Evolutionary conservation across 1,140 invertebrate genomes (phyloP), one percentile per base, ranked within the genome.

Genomic region (Drosophila carrolli): DNA sequence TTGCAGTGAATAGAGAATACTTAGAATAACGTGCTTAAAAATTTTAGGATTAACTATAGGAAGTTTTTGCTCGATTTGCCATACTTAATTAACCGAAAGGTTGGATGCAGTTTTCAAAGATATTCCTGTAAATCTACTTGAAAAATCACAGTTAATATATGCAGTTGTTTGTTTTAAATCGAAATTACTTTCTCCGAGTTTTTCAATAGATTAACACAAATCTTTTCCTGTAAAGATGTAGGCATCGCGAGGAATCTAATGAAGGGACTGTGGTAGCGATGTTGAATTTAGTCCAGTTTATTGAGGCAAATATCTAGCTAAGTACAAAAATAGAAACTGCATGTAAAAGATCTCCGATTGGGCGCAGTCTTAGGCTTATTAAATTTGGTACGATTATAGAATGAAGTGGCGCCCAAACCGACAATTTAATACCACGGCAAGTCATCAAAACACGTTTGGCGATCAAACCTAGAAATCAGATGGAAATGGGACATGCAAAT

Each of bases 231-330:
- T 32, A 54, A 86, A 86, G 29, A 89, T 54, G 37, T 19, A 2
- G 77, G 60, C 74, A 90, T 81, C 23, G 86, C 71, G 32, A 82
- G 76, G 38, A 83, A 73, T 40, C 38, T 86, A 90, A 79, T 50
- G 50, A 44, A 60, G 9, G 44, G 7, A 23, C 19, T 41, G 59
- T 65, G 19, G 35, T 43, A 59, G 8, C 37, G 41, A 13, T 53
- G n/a, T 27, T 40, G 41, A 23, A 9, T 38, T 14, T 27, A 8
- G 9, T 16, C 19, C 35, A 35, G 1, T 35, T 70, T 71, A 71
- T 71, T 71, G 8, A 19, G 27, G 16, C 11, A n/a, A 77, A 61
- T 66, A 74, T 58, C 78, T 70, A 41, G 50, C 47, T 71, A 75
- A 81, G 58, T 75, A 60, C 5, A 50, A 44, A 79, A 54, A 35